Percentiles rank a stretch among this genome's conserved stretches.
Evolutionary conservation across 2,797 vertebrate species (phyloP).

Genomic region (Lateolabrax maculatus): DNA sequence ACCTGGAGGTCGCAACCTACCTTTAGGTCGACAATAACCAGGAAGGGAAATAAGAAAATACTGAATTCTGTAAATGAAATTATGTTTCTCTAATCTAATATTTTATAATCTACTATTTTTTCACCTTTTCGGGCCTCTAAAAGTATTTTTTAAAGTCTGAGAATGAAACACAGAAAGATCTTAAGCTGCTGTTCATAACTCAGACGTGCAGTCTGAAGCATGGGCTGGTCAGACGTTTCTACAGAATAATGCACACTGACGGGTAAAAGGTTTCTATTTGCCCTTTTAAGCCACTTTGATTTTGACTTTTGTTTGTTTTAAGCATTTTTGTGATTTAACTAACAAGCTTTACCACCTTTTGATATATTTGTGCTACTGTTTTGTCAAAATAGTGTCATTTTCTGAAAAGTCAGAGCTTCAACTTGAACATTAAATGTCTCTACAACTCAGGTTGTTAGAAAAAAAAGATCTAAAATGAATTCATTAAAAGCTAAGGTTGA

Average conservation of each 20-base stretch:
- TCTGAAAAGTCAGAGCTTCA: neutral
- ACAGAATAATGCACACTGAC: neutral
- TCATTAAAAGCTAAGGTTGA: neutral
- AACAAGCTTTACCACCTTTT: neutral
- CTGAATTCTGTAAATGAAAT: neutral
- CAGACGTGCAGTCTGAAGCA: neutral
- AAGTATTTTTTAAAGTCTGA: neutral
- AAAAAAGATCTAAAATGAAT: neutral
- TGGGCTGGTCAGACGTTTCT: neutral
- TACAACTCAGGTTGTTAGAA: neutral
- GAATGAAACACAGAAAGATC: neutral
- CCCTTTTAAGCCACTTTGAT: neutral
- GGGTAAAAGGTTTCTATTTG: neutral
- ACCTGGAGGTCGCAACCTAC: constrained; percentile 47
- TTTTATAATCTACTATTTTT: no score
- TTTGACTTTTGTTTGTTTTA: no score
- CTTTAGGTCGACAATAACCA: constrained; percentile 7
- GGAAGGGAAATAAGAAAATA: constrained; percentile 5
- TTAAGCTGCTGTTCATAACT: neutral
- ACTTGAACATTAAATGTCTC: neutral
- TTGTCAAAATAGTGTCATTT: neutral
- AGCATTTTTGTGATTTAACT: neutral
- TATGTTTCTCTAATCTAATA: neutral
- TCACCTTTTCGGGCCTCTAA: neutral
- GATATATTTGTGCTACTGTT: neutral